A percentile compares a stretch with the other conserved stretches of the same genome.
Evolutionary conservation across 1,140 invertebrate species (phyloP).

Genomic region (Bactericera cockerelli): DNA sequence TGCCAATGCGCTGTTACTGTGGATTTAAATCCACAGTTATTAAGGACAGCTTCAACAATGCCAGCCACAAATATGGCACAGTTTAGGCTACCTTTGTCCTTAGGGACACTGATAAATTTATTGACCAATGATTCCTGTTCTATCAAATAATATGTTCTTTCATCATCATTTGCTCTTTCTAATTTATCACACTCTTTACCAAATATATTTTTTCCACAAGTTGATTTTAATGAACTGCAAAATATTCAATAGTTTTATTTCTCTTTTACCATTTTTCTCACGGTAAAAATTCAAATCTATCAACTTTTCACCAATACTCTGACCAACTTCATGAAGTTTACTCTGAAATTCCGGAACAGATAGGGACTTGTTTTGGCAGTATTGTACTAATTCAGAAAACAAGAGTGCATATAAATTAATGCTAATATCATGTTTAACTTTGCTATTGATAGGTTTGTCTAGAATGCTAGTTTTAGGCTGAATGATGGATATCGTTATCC

Average conservation of each 20-base stretch:
- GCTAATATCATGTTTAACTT: slow-evolving; percentile 82
- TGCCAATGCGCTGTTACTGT: slow-evolving; percentile 98
- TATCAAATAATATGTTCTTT: slow-evolving; percentile 94
- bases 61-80: slow-evolving; percentile 98
- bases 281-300: slow-evolving; percentile 86
- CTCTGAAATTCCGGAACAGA: slow-evolving; percentile 89
- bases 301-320: slow-evolving; percentile 84
- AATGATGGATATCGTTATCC: slow-evolving; percentile 22
- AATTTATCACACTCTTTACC: slow-evolving; percentile 96
- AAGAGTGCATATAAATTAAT: slow-evolving; percentile 86
- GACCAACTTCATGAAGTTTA: slow-evolving; percentile 81
- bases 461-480: slow-evolving; percentile 64
- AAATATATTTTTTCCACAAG: slow-evolving; percentile 94
- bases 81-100: slow-evolving; percentile 92
- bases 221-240: slow-evolving; percentile 90
- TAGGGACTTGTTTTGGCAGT: slow-evolving; percentile 89
- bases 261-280: slow-evolving; percentile 84
- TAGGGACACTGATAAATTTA: slow-evolving; percentile 92
- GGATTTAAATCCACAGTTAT: slow-evolving; percentile 84
- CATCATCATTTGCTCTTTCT: slow-evolving; percentile 96
- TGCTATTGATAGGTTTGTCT: slow-evolving; percentile 73
- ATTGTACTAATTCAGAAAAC: slow-evolving; percentile 96
- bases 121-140: slow-evolving; percentile 96
- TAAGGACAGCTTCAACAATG: slow-evolving; percentile 90
- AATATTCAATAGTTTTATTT: slow-evolving; percentile 90